These are phyloP conservation scores for Cydia splendana DNA, from an alignment of 1,140 invertebrate species.

Conservation along the genomic window DNA sequence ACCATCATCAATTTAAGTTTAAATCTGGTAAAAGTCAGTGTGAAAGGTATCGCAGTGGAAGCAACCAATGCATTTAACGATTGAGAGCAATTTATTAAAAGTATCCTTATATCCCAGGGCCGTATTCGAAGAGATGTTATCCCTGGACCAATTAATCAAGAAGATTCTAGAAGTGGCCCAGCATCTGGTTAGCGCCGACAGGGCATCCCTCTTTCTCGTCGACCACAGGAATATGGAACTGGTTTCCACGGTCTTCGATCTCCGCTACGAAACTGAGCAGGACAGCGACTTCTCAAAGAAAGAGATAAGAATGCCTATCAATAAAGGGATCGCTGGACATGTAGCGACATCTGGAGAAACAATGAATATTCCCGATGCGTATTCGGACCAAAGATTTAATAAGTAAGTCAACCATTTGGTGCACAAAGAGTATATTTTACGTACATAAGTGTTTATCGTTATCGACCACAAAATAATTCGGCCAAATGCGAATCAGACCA, in stretches of 20 bases:
- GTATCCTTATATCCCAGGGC: conserved; percentile 70
- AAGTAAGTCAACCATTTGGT: conserved; percentile 52
- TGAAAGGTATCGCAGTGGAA: too few relatives aligned
- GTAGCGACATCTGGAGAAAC: conserved; percentile 89
- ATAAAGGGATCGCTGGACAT: conserved; percentile 82
- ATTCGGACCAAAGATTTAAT: conserved; percentile 90
- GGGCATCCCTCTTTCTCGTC: conserved; percentile 89
- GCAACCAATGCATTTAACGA: too few relatives aligned
- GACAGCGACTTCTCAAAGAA: conserved; percentile 62
- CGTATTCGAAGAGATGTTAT: conserved; percentile 91
- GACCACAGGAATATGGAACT: conserved; percentile 87
- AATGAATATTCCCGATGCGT: conserved; percentile 89
- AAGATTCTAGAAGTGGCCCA: conserved; percentile 92
- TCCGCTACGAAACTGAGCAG: conserved; percentile 72
- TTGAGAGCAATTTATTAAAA: too few relatives aligned
- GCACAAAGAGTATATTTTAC: too few relatives aligned
- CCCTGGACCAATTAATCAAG: conserved; percentile 90
- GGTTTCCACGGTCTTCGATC: conserved; percentile 91
- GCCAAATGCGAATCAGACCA: too few relatives aligned
- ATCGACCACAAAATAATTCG: too few relatives aligned
- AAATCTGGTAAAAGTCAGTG: too few relatives aligned
- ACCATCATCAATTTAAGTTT: too few relatives aligned
- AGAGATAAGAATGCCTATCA: conserved; percentile 81
- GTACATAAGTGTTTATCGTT: too few relatives aligned
- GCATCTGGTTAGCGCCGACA: conserved; percentile 88